phyloP scores from a whole-genome alignment of 2,797 vertebrate species.

The Iguana delicatissima region DNA sequence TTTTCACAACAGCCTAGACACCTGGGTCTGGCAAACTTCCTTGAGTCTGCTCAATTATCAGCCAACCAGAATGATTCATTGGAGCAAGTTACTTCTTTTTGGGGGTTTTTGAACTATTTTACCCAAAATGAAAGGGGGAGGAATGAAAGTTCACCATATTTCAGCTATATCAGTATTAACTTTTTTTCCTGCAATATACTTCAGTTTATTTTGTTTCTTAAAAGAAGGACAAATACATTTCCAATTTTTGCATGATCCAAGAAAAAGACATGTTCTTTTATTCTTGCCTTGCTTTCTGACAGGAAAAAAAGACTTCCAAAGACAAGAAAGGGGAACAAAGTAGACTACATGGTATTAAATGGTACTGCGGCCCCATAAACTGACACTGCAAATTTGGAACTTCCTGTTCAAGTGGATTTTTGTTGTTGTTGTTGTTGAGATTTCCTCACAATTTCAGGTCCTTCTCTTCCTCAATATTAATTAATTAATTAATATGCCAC shows the following conservation, averaged over 20 bases:
- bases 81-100: slow-evolving; percentile 57
- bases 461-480: not conserved
- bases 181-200: not conserved
- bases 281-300: too few relatives aligned
- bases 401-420: not conserved
- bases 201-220: not conserved
- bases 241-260: not conserved
- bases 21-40: slow-evolving; percentile 69
- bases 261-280: not conserved
- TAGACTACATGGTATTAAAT: too few relatives aligned
- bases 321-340: not conserved
- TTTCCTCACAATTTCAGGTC: not conserved
- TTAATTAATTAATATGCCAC: too few relatives aligned
- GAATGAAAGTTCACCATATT: slow-evolving; percentile 7
- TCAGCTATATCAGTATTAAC: slow-evolving; percentile 9
- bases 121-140: slow-evolving; percentile 25
- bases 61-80: slow-evolving; percentile 56
- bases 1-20: slow-evolving; percentile 59
- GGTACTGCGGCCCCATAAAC: not conserved
- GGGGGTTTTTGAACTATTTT: slow-evolving; percentile 39
- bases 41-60: slow-evolving; percentile 66
- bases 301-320: too few relatives aligned
- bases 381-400: not conserved
- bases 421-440: not conserved
- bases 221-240: not conserved